phyloP scores from a whole-genome alignment of 2,888 invertebrate species.

The Drosophila anomelani region DNA sequence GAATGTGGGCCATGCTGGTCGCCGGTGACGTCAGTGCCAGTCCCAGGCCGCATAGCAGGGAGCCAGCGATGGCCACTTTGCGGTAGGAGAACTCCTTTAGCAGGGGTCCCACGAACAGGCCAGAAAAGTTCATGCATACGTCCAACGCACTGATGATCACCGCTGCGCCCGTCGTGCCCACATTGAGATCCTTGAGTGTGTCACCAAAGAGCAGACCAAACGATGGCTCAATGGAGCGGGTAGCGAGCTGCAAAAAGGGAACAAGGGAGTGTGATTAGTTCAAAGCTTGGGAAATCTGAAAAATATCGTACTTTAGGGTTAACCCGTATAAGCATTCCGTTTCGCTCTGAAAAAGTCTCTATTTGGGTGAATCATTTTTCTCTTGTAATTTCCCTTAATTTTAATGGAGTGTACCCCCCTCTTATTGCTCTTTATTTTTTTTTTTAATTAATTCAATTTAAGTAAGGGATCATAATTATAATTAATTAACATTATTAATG shows the following conservation, averaged over 20 bases:
- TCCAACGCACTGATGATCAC: constrained; percentile 91
- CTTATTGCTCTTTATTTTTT: background rate
- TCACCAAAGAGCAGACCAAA: constrained; percentile 93
- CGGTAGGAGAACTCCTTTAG: constrained; percentile 91
- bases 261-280: background rate
- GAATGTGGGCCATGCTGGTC: constrained; percentile 89
- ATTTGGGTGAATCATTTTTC: background rate
- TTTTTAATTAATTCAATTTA: background rate
- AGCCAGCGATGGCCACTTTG: constrained; percentile 89
- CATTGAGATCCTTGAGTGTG: constrained; percentile 88
- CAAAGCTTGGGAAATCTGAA: background rate
- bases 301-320: background rate
- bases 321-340: background rate
- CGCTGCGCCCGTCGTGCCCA: constrained; percentile 90
- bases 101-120: constrained; percentile 91
- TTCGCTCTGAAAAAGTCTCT: background rate
- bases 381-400: background rate
- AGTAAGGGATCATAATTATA: background rate
- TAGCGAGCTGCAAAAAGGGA: constrained; percentile 87
- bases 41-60: constrained; percentile 88
- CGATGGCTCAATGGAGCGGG: constrained; percentile 92
- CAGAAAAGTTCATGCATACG: constrained; percentile 91
- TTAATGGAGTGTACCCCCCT: no score
- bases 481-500: no score
- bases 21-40: constrained; percentile 89